These are phyloP conservation scores for Chaetops frenatus DNA, from an alignment of 2,113 vertebrate species.

Conservation along the genomic window DNA sequence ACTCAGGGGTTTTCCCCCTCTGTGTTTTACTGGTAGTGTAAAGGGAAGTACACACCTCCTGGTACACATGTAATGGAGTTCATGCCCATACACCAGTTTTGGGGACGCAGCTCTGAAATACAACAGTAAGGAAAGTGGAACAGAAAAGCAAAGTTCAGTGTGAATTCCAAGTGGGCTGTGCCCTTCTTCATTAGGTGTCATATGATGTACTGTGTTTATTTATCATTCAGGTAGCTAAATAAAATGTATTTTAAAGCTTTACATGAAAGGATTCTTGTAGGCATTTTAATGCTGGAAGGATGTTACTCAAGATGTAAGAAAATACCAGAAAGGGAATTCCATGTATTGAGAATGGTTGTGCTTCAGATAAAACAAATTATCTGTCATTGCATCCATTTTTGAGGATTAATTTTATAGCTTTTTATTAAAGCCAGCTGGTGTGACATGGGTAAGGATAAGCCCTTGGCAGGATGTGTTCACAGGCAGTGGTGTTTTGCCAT, in stretches of 20 bases:
- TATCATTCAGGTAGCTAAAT: not conserved
- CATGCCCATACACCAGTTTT: not conserved
- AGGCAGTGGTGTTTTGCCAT: not conserved
- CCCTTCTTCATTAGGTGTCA: not conserved
- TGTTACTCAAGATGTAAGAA: not conserved
- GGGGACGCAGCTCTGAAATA: not conserved
- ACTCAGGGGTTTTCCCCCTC: not conserved
- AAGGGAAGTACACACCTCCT: not conserved
- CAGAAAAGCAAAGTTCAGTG: not conserved
- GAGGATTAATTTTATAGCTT: conserved; percentile 28
- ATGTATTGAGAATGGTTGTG: not conserved
- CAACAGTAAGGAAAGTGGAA: not conserved
- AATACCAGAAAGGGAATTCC: not conserved
- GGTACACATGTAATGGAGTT: not conserved
- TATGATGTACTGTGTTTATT: not conserved
- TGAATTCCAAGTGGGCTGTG: not conserved
- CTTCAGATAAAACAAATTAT: conserved; percentile 20
- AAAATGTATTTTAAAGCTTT: not conserved
- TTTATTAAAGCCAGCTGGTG: conserved; percentile 33
- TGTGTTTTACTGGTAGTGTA: not conserved
- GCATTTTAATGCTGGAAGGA: not conserved
- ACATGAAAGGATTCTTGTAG: not conserved
- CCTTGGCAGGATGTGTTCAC: not conserved
- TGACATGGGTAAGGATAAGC: not conserved
- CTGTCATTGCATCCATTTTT: conserved; percentile 15